A percentile compares a stretch with the other conserved stretches of the same genome.
Conservation (phyloP, 2,888 invertebrate genomes). For the Aethes cnicana region DNA sequence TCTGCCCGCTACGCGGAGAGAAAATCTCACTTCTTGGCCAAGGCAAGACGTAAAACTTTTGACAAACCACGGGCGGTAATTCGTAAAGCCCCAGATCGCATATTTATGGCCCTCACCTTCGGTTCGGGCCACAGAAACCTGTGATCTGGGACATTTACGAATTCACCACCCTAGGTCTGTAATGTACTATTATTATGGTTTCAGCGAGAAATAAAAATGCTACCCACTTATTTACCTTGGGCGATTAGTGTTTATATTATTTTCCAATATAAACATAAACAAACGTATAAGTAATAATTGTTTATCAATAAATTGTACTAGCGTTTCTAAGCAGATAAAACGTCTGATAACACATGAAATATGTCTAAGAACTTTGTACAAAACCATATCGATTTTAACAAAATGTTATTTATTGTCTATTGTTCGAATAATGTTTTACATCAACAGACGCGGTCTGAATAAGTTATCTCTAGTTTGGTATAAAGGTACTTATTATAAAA, state of each 20-base stretch:
- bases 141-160: too few relatives aligned
- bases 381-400: constrained; percentile 33
- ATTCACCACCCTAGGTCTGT: too few relatives aligned
- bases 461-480: constrained; percentile 3
- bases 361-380: constrained; percentile 49
- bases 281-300: constrained; percentile 21
- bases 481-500: background rate
- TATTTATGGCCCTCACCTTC: too few relatives aligned
- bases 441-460: constrained; percentile 9
- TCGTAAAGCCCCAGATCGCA: too few relatives aligned
- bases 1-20: too few relatives aligned
- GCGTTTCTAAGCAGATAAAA: constrained; percentile 34
- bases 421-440: constrained; percentile 3
- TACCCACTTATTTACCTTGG: too few relatives aligned
- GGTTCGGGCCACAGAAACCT: too few relatives aligned
- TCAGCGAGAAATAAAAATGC: too few relatives aligned
- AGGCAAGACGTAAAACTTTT: too few relatives aligned
- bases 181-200: too few relatives aligned
- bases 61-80: too few relatives aligned
- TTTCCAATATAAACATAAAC: background rate
- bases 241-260: background rate
- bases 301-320: constrained; percentile 20
- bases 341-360: constrained; percentile 46
- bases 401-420: constrained; percentile 26
- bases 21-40: too few relatives aligned